Base-by-base conservation (phyloP, 1,140 invertebrate species). In the Caerostris darwini region DNA sequence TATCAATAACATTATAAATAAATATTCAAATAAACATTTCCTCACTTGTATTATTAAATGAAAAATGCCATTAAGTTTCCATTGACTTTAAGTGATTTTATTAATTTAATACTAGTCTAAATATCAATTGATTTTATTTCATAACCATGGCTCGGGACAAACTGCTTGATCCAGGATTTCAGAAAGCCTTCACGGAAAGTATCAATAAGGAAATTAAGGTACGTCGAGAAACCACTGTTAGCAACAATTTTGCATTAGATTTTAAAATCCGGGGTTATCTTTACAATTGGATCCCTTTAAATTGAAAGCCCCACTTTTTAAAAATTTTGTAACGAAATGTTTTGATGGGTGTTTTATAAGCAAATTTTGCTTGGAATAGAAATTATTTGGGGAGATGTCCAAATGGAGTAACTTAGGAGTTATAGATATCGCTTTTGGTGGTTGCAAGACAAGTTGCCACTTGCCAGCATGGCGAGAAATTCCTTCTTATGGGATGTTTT, bases 151-250 rank as follows among this genome's bases (percentile, higher is more conserved):
- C 67, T 12, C 64, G 92, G 3, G 92, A 94, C 53, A 94, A 94
- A 19, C 53, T 89, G 64, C 87, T 94, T 12, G 92, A 94, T 61
- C 92, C 92, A 56, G 67, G 10, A 17, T 94, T 94, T 64, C 92
- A 94, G 56, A 94, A 94, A 54, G 69, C 56, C 17, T 94, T 94
- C 14, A 94, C 85, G 53, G 92, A 94, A 56, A 56, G 67, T 7
- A 94, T 94, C 56, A 34, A 50, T 7, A 94, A 87, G 34, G 92
- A 88, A 64, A 64, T 82, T 94, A 87, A 57, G 58, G 92, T 89
- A 87, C 57, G 83, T 85, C 17, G 54, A 57, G n/a, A 17, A 10
- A 4, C 17, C 7, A 71, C n/a, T 71, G 14, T 17, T 19, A 10
- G 58, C 10, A 59, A 59, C 58, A 59, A 59, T 7, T 7, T 59